Percentiles rank a stretch among this genome's conserved stretches.
Evolutionary conservation across 2,113 vertebrate species (phyloP).

Genomic region (Prolemur simus): DNA sequence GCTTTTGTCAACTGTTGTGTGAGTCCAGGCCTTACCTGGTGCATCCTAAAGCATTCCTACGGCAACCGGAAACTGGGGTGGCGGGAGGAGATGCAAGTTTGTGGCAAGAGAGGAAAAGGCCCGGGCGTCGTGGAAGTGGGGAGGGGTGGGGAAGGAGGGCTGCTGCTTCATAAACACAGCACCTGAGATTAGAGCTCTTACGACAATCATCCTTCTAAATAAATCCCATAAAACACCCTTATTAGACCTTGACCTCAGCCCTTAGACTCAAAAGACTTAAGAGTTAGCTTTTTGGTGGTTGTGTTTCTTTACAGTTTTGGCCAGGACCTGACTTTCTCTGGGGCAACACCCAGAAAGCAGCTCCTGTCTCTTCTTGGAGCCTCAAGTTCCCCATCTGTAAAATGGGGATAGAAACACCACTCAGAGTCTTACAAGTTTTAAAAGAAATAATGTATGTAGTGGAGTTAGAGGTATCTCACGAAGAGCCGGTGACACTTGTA

Average conservation of each 20-base stretch:
- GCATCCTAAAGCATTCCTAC: neutral
- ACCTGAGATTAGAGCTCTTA: neutral
- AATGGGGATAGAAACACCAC: neutral
- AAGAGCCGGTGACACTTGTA: neutral
- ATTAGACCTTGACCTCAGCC: neutral
- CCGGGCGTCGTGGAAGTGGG: neutral
- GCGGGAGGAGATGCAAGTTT: neutral
- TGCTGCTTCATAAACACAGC: neutral
- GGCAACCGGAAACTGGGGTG: neutral
- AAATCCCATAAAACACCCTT: neutral
- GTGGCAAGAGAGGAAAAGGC: neutral
- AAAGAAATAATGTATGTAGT: neutral
- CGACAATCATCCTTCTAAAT: neutral
- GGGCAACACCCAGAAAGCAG: neutral
- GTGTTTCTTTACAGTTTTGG: constrained; percentile 13
- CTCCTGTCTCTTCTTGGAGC: neutral
- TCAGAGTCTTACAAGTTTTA: neutral
- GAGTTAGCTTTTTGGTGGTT: neutral
- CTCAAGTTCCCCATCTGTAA: neutral
- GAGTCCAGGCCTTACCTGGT: neutral
- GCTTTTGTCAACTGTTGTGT: neutral
- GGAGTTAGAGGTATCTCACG: neutral
- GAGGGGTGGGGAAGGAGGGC: too few relatives aligned
- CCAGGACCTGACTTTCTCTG: neutral
- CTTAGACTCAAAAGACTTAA: neutral